These are phyloP conservation scores for Palythoa grandis DNA, from an alignment of 92 coral and sea anemone species.

Conservation along the genomic window DNA sequence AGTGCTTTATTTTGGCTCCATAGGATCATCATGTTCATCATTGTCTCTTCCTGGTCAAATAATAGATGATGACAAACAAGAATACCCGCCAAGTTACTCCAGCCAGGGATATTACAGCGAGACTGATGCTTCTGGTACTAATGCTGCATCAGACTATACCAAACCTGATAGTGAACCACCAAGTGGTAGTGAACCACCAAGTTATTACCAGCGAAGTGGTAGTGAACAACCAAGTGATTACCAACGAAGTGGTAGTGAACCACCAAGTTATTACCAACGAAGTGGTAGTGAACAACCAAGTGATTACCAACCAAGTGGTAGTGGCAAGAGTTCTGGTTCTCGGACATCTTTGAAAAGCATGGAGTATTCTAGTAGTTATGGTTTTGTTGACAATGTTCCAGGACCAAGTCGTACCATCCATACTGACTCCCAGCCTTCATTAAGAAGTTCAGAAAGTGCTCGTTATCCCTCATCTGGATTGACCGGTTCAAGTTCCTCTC, in stretches of 20 bases:
- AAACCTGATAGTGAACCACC: constrained; percentile 5
- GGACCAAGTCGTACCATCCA: constrained; percentile 28
- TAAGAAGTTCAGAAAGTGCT: constrained; percentile 32
- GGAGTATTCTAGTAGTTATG: constrained; percentile 7
- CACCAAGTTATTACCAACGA: too few relatives aligned
- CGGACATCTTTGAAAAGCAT: constrained; percentile 23
- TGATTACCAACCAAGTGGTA: background rate
- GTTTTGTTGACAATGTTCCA: background rate
- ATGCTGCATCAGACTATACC: background rate
- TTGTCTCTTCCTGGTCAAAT: constrained; percentile 89
- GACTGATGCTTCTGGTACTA: constrained; percentile 4
- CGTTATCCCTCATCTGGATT: background rate
- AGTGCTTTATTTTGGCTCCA: background rate
- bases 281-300: too few relatives aligned
- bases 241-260: background rate
- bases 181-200: background rate
- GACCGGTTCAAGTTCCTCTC: constrained; percentile 28
- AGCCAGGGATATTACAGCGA: constrained; percentile 35
- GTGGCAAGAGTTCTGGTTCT: constrained; percentile 13
- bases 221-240: too few relatives aligned
- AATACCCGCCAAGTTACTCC: constrained; percentile 28
- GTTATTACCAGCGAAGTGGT: background rate
- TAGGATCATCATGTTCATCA: constrained; percentile 69
- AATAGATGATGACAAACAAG: constrained; percentile 40
- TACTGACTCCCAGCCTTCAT: constrained; percentile 45